Percentiles rank a stretch among this genome's conserved stretches.
Evolutionary conservation across 2,113 vertebrate genomes (phyloP).

Genomic region (Vombatus ursinus): DNA sequence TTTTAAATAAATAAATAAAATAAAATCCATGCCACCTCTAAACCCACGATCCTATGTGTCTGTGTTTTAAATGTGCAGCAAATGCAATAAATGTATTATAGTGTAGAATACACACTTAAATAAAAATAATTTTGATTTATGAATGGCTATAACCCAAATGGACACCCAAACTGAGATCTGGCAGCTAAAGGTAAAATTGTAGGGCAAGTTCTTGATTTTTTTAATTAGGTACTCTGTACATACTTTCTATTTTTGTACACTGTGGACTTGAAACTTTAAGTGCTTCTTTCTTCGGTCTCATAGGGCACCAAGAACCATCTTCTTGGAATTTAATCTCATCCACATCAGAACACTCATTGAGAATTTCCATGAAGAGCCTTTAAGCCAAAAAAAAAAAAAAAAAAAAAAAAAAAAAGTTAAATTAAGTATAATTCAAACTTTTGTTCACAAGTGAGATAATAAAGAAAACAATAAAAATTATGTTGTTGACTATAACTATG

Average conservation of each 20-base stretch:
- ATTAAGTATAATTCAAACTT: constrained; percentile 22
- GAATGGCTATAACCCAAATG: constrained; percentile 6
- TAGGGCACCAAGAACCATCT: constrained; percentile 97
- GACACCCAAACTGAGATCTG: constrained; percentile 8
- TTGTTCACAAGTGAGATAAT: constrained; percentile 51
- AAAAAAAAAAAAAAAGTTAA: constrained; percentile 51
- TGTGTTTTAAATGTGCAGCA: not conserved
- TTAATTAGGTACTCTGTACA: constrained; percentile 56
- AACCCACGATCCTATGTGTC: not conserved
- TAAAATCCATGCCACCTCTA: not conserved
- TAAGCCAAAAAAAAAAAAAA: constrained; percentile 69
- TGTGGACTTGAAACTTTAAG: constrained; percentile 90
- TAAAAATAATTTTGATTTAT: not conserved
- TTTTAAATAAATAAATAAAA: too few species aligned
- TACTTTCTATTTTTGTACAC: constrained; percentile 92
- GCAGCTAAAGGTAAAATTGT: not conserved
- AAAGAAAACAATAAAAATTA: constrained; percentile 17
- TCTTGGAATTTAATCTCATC: constrained; percentile 99
- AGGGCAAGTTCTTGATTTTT: not conserved
- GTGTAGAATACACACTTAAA: not conserved
- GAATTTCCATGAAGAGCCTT: constrained; percentile 98
- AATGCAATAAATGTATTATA: not conserved
- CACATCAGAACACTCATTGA: constrained; percentile 96
- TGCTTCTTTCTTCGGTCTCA: constrained; percentile 96
- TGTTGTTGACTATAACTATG: not conserved